Conservation (phyloP, 2,888 invertebrate genomes). For the Synergus umbraculus region DNA sequence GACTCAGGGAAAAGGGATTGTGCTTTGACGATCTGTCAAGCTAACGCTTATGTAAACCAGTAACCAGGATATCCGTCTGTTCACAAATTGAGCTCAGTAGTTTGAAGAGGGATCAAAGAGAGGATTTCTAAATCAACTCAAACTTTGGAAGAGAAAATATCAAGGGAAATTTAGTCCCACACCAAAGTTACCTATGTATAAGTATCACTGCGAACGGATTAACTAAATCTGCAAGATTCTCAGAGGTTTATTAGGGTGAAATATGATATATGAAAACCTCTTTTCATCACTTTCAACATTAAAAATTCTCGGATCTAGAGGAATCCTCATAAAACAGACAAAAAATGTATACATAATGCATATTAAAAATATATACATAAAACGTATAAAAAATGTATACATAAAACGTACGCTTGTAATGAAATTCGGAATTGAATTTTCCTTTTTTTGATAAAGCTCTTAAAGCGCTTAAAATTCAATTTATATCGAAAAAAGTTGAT, state of each 20-base stretch:
- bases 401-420: too few species aligned
- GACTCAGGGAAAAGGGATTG: background rate
- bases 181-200: background rate
- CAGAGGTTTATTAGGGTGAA: background rate
- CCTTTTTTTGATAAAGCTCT: too few species aligned
- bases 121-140: background rate
- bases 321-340: background rate
- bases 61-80: background rate
- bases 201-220: background rate
- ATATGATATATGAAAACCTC: background rate
- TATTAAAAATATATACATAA: too few species aligned
- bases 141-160: background rate
- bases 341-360: too few species aligned
- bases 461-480: too few species aligned
- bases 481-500: background rate
- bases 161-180: background rate
- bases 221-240: background rate
- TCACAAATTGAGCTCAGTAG: background rate
- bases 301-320: background rate
- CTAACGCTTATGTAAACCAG: slow-evolving; percentile 17
- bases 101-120: slow-evolving; percentile 24
- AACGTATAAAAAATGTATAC: too few species aligned
- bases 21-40: slow-evolving; percentile 29
- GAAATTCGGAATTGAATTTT: too few species aligned
- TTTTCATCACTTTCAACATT: background rate